phyloP scores from a whole-genome alignment of 2,113 vertebrate genomes.

The Amphilophus citrinellus region DNA sequence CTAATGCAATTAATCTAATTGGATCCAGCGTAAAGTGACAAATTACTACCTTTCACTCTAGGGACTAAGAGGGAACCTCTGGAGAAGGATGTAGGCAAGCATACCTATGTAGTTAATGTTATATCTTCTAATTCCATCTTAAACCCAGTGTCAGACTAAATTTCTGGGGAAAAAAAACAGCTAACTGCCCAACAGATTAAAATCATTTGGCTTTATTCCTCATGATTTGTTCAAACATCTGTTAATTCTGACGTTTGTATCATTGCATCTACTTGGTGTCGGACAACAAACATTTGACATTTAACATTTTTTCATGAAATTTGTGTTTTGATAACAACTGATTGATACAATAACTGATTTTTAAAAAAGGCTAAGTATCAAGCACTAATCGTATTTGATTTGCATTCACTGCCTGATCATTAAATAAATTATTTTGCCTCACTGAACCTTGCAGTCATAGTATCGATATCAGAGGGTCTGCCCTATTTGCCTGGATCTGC shows the following conservation, averaged over 20 bases:
- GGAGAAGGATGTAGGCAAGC: slow-evolving; percentile 68
- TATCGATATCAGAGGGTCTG: slow-evolving; percentile 49
- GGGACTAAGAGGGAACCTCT: slow-evolving; percentile 71
- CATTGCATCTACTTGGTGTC: background rate
- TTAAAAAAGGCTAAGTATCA: slow-evolving; percentile 8
- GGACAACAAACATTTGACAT: background rate
- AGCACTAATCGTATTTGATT: slow-evolving; percentile 25
- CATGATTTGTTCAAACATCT: slow-evolving; percentile 19
- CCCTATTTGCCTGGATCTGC: slow-evolving; percentile 61
- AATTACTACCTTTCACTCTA: slow-evolving; percentile 94
- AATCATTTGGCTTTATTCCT: slow-evolving; percentile 47
- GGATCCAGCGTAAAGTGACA: slow-evolving; percentile 91
- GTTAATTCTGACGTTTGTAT: slow-evolving; percentile 29
- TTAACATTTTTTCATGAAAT: background rate
- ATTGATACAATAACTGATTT: slow-evolving; percentile 12
- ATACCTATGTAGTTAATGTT: slow-evolving; percentile 73
- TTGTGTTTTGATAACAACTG: background rate
- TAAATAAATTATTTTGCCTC: slow-evolving; percentile 26
- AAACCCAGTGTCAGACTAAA: slow-evolving; percentile 54
- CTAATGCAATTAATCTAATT: slow-evolving; percentile 97
- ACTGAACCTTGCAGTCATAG: slow-evolving; percentile 18
- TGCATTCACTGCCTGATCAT: slow-evolving; percentile 43
- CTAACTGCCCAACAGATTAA: slow-evolving; percentile 45
- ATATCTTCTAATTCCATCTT: slow-evolving; percentile 67
- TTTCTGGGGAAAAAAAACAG: slow-evolving; percentile 5